Evolutionary conservation across 2,888 invertebrate species (phyloP), one percentile per base, ranked within the genome.

Genomic region (Pachymerium ferrugineum): DNA sequence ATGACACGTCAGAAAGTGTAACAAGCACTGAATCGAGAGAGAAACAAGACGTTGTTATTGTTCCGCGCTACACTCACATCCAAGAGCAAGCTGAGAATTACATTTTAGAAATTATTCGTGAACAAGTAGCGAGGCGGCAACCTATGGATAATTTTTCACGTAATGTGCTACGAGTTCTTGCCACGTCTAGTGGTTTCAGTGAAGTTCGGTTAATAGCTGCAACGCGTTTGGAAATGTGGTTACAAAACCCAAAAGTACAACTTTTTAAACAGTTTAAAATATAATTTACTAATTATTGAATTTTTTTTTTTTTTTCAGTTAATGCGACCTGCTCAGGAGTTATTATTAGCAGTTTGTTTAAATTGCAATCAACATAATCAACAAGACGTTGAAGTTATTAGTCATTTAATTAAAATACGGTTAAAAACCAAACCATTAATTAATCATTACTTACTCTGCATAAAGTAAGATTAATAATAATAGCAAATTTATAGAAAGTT

Each of bases 341-440:
- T 98, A 73, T 84, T 98, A 29, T 90, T 95, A 73, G 90, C 92
- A 79, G 88, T 97, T 77, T 97, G 96, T 82, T 89, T 90, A 78
- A 98, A 98, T 84, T 93, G 94, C 78, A 90, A 90, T 19, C 86
- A 88, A 70, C 86, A 87, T 73, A 87, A 87, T 22, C 83, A 86
- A 3, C 84, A 87, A 74, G 93, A 93, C 83, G 83, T 87, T 30
- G 90, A 90, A 80, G 92, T 94, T 30, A 89, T 97, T 73, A 89
- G 91, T 31, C 90, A 91, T 79, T 85, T 98, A 28, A 90, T 93
- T 3, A 92, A 95, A 83, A 90, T 98, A 85, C 85, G 97, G 69
- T 85, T 97, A 76, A 98, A 98, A 85, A 94, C 94, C 33, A 97
- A 97, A 83, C 93, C 93, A 1, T 87, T 96, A 77, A 90, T 94